Base-by-base conservation (phyloP, 2,113 vertebrate species). In the Porphyrio hochstetteri region DNA sequence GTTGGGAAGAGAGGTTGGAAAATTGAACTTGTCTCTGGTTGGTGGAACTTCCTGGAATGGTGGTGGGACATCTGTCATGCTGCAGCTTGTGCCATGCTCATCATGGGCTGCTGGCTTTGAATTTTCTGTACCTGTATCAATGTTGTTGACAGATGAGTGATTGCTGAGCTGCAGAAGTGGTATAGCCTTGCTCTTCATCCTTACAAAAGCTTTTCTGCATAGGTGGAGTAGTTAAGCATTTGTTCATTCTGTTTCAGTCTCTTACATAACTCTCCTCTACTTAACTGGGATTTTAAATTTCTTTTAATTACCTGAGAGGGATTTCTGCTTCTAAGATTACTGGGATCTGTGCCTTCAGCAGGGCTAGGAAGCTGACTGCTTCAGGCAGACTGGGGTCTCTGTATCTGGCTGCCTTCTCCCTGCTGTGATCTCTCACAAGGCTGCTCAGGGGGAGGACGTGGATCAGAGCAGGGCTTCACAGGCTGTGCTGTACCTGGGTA, bases 31-130 rank as follows among this genome's bases (percentile, higher is more conserved):
- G 36, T 69, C 36, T 24, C 35, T 76, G 18, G 17, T 8, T 77
- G 40, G 44, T 55, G 11, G 40, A 44, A 19, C 21, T 23, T 13
- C 18, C 11, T 4, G 0, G 33, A 33, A 46, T 8, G 13, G 28
- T 18, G 29, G 16, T 38, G 48, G 53, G 53, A 78, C 56, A 63
- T 50, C 28, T 71, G 21, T 50, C 71, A 48, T 20, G 18, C 57
- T 44, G 40, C 3, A 7, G 40, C 60, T 80, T 0, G 0, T 64
- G 42, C 35, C 0, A 0, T 44, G 70, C 24, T 77, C 29, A 23
- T 21, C 44, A 6, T 59, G 13, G 77, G 35, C 42, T 71, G 36
- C 70, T 90, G 79, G 9, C 10, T 88, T 72, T 72, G 79, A 12
- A 33, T 29, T 18, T 46, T 74, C 48, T 16, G 14, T 17, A 19